A percentile compares a stretch with the other conserved stretches of the same genome.
Evolutionary conservation across 2,888 invertebrate genomes (phyloP).

Genomic region (Eupithecia abbreviata): DNA sequence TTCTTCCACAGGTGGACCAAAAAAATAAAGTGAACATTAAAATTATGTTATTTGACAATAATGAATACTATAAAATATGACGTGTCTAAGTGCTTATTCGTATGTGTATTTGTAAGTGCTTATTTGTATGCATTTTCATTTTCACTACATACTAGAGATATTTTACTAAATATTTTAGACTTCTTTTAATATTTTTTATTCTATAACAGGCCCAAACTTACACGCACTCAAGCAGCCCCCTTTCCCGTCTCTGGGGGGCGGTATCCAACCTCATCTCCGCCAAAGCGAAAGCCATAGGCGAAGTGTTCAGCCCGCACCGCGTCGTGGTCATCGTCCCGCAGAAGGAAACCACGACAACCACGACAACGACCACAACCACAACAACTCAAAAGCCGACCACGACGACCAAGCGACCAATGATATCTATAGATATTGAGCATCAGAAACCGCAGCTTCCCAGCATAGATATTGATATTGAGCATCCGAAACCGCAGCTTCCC

Average conservation of each 20-base stretch:
- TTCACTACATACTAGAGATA: no score
- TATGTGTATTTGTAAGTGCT: no score
- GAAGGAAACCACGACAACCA: conserved; percentile 8
- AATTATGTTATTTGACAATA: no score
- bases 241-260: conserved; percentile 27
- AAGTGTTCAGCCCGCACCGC: conserved; percentile 27
- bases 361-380: conserved; percentile 9
- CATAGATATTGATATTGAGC: conserved; percentile 5
- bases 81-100: no score
- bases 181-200: neutral
- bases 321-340: conserved; percentile 31
- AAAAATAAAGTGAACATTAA: no score
- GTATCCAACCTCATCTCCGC: conserved; percentile 26
- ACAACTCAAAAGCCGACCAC: conserved; percentile 18
- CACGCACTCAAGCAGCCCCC: conserved; percentile 20
- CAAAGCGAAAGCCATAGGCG: conserved; percentile 37
- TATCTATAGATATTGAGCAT: conserved; percentile 18
- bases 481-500: neutral
- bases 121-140: no score
- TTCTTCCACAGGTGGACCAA: no score
- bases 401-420: conserved; percentile 15
- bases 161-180: neutral
- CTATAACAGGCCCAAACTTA: conserved; percentile 25
- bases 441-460: neutral
- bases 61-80: no score